Base-by-base conservation (phyloP, 2,888 invertebrate genomes). In the Limnephilus marmoratus region DNA sequence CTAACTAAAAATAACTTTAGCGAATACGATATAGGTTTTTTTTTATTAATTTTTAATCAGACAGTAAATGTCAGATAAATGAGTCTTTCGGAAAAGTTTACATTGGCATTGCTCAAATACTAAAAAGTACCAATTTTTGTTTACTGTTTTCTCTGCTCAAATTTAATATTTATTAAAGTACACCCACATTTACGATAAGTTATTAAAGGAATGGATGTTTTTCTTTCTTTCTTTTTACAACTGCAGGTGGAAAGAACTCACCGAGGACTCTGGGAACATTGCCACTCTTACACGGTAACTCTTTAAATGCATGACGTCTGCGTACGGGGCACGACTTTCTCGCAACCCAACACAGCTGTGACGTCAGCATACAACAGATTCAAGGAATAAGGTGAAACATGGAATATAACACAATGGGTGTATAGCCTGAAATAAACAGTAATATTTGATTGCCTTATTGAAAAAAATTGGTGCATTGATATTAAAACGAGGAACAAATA, bases 1-100 rank as follows among this genome's bases (percentile, higher is more conserved):
- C 88, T 89, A 89, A 89, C 88, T 89, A 89, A 89, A 89, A 80
- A 81, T 89, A 89, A 89, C 81, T 80, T 49, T 89, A 87, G 29
- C 13, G 31, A 80, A 89, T 89, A 80, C 80, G 80, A 89, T 88
- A 89, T 89, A 89, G 68, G 80, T 89, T 34, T 80, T 80, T 81
- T 89, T 86, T n/a, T 37, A 89, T 89, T 24, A 89, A 89, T 80
- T 81, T 80, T 41, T 45, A 24, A 86, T 86, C 29, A 86, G 18
- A 86, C 45, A 49, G 37, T 86, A 86, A 37, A 24, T 24, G 24
- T 45, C 86, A 49, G 49, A 29, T 24, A 49, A 86, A 29, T 11
- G 80, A 81, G 88, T 89, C 81, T 81, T 89, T 89, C 13, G 37
- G 29, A 68, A 80, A 80, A 87, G 31, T 87, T 53, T 87, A 49